Conservation (phyloP, 1,140 invertebrate species). For the Conopomorpha cramerella region DNA sequence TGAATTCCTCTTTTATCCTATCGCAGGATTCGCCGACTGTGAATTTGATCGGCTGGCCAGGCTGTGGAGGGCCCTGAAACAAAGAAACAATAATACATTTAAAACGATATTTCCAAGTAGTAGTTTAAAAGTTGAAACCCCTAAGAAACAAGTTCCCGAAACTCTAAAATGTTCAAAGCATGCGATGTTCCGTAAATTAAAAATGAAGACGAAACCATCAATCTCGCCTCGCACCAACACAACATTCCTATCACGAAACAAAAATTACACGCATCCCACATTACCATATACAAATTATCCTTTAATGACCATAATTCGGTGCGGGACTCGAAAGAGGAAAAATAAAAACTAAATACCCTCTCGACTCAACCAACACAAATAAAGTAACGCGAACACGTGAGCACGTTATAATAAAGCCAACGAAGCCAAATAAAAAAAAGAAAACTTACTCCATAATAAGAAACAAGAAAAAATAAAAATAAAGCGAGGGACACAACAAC, state of each 20-base stretch:
- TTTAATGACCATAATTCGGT: conserved; percentile 60
- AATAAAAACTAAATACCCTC: conserved; percentile 33
- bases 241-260: conserved; percentile 54
- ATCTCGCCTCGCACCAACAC: conserved; percentile 32
- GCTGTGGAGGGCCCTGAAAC: conserved; percentile 79
- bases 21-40: conserved; percentile 91
- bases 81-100: background rate
- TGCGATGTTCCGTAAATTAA: too few species aligned
- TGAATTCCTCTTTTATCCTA: conserved; percentile 98
- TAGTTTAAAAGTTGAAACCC: too few species aligned
- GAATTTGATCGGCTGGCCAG: conserved; percentile 89
- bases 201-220: conserved; percentile 25
- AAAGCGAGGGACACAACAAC: conserved; percentile 56
- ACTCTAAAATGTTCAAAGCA: too few species aligned
- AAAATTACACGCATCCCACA: conserved; percentile 59
- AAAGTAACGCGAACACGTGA: conserved; percentile 51
- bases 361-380: conserved; percentile 55
- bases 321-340: conserved; percentile 51
- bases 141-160: too few species aligned
- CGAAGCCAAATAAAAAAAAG: conserved; percentile 23
- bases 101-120: too few species aligned
- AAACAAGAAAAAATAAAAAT: conserved; percentile 58
- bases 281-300: conserved; percentile 61
- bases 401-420: conserved; percentile 53
- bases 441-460: conserved; percentile 56